Evolutionary conservation across 1,140 invertebrate species (phyloP).

Genomic region (Caenorhabditis inopinata): DNA sequence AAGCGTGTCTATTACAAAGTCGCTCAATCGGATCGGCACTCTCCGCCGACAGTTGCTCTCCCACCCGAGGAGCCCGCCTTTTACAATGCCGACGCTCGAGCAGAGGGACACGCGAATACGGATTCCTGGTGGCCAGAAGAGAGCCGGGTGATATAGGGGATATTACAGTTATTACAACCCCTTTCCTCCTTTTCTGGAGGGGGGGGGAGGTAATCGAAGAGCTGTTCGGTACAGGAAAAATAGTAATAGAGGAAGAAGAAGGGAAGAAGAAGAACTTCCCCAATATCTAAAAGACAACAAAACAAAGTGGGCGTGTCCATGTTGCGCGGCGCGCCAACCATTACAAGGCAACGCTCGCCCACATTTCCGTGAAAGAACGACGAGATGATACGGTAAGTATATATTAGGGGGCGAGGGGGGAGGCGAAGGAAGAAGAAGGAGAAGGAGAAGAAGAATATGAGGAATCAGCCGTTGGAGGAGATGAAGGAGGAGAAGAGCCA

Average conservation of each 20-base stretch:
- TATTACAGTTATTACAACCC: not conserved
- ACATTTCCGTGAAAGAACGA: constrained; percentile 14
- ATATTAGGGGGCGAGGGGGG: not conserved
- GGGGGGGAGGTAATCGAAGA: not conserved
- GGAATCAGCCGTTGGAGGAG: not conserved
- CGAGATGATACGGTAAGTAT: constrained; percentile 12
- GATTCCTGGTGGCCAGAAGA: not conserved
- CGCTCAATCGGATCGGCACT: not conserved
- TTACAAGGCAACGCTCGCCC: not conserved
- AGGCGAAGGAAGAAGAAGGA: too few species aligned
- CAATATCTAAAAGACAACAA: not conserved
- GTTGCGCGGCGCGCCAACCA: not conserved
- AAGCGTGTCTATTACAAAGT: not conserved
- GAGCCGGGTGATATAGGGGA: not conserved
- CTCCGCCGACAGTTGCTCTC: not conserved
- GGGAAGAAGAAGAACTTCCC: not conserved
- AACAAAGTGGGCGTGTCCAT: not conserved
- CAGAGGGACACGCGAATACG: not conserved
- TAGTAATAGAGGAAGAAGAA: not conserved
- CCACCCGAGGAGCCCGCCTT: not conserved
- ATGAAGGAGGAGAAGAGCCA: not conserved
- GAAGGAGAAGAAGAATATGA: not conserved
- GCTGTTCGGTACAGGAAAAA: too few species aligned
- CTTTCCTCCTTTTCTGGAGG: not conserved
- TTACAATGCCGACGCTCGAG: not conserved